Percentiles rank a stretch among this genome's conserved stretches.
These are phyloP conservation scores for Hyperopisus bebe DNA, from an alignment of 2,113 vertebrate species.

Conservation along the genomic window DNA sequence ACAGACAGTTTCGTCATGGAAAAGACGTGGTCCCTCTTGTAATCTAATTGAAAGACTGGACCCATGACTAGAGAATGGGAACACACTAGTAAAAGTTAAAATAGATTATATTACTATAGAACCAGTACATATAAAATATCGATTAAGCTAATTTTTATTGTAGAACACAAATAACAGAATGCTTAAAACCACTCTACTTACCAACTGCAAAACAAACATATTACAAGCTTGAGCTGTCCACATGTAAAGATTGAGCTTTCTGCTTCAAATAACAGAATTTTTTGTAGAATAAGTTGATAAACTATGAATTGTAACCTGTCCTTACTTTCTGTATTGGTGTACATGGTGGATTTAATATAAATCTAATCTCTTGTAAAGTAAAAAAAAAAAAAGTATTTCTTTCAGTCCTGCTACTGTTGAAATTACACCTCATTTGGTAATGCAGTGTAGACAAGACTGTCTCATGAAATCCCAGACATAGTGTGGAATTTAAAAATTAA, in stretches of 20 bases:
- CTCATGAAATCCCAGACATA: background rate
- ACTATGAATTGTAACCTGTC: background rate
- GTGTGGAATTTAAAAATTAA: background rate
- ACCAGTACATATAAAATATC: background rate
- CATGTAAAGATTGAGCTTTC: background rate
- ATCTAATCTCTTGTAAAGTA: background rate
- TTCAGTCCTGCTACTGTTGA: background rate
- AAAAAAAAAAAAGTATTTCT: background rate
- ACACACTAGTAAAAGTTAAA: background rate
- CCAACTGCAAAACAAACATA: background rate
- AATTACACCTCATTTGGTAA: background rate
- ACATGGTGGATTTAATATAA: background rate
- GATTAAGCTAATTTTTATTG: background rate
- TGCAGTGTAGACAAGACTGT: background rate
- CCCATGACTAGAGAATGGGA: background rate
- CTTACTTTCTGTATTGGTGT: background rate
- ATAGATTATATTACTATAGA: background rate
- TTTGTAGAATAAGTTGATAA: background rate
- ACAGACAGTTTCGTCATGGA: conserved; percentile 44
- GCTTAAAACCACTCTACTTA: background rate
- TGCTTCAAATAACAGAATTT: background rate
- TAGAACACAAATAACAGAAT: background rate
- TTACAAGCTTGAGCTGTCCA: background rate
- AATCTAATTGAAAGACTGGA: background rate
- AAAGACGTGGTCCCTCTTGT: background rate